Percentiles rank a stretch among this genome's conserved stretches.
Conservation (phyloP, 2,797 vertebrate species). For the Phylloscopus collybita region DNA sequence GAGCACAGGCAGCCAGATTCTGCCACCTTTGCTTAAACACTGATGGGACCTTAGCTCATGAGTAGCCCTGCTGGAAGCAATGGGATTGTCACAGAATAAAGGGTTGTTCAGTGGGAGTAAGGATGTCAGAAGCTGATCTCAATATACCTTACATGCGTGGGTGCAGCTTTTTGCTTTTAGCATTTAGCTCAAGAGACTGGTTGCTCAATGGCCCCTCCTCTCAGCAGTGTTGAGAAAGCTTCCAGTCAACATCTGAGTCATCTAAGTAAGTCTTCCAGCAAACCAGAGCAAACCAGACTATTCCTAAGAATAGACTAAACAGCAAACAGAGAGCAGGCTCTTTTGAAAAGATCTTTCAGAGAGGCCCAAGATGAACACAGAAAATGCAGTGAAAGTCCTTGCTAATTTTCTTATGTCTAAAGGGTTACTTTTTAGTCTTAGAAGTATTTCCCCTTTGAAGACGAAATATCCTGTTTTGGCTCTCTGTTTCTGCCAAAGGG, state of each 20-base stretch:
- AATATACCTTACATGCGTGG: background rate
- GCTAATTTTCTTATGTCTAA: background rate
- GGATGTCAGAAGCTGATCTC: slow-evolving; percentile 33
- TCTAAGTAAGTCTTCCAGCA: slow-evolving; percentile 44
- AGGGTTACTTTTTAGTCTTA: background rate
- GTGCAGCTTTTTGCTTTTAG: slow-evolving; percentile 20
- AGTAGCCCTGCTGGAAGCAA: background rate
- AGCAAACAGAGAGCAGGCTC: slow-evolving; percentile 5
- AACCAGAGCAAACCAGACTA: slow-evolving; percentile 47
- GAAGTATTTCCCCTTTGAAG: background rate
- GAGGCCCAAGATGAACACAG: background rate
- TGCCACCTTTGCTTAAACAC: background rate
- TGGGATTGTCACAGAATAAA: background rate
- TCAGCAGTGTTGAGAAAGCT: slow-evolving; percentile 28
- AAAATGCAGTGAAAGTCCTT: background rate
- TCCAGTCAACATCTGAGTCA: slow-evolving; percentile 65
- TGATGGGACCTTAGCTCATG: background rate
- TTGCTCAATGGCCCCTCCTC: slow-evolving; percentile 39
- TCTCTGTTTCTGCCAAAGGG: background rate
- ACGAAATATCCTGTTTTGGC: slow-evolving; percentile 25
- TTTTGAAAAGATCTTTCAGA: background rate
- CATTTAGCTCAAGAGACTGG: slow-evolving; percentile 12
- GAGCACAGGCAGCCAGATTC: background rate
- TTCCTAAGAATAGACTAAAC: slow-evolving; percentile 57
- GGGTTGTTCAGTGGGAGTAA: background rate